Evolutionary conservation across 1,140 invertebrate species (phyloP), one percentile per base, ranked within the genome.

Genomic region (Manduca sexta): DNA sequence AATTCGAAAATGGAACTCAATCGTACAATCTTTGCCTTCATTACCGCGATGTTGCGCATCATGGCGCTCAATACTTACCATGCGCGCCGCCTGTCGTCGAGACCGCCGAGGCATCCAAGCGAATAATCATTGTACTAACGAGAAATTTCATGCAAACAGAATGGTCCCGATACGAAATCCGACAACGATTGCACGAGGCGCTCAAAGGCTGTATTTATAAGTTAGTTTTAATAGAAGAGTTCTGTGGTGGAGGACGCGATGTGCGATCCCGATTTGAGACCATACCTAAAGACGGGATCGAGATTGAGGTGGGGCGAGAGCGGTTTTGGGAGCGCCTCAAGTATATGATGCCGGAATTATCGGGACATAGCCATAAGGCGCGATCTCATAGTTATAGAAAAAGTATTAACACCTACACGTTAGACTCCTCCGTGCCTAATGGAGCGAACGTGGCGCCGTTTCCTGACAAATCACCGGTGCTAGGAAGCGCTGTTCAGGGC

Each of bases 271-370:
- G 96, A 98, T 74, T 86, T 98, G 26, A 88, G 94, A 60, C 91
- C 95, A 0, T 98, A 97, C 69, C 86, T 98, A 6, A 95, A 96
- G 70, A 95, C 94, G 4, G 91, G 92, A 60, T 91, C 92, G 5
- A 89, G 93, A 34, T 84, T 98, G n/a, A 88, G 91, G 55, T 97
- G 94, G 93, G 94, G 93, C 54, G 94, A 97, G 69, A 93, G 62
- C 89, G 93, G 67, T 98, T 98, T 84, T 97, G 95, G 95, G 94
- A 97, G 74, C 92, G 95, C 65, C 86, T 98, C 29, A 90, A 93
- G 53, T 97, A 95, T 84, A 93, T 94, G 54, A 93, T 98, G 90
- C 95, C 96, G 17, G 89, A 90, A 60, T 87, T 68, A 43, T 64
- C 73, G 29, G 70, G 75, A 18, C 60, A 71, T 13, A 77, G 70